Base-by-base conservation (phyloP, 2,888 invertebrate genomes). In the Lithophane socia region DNA sequence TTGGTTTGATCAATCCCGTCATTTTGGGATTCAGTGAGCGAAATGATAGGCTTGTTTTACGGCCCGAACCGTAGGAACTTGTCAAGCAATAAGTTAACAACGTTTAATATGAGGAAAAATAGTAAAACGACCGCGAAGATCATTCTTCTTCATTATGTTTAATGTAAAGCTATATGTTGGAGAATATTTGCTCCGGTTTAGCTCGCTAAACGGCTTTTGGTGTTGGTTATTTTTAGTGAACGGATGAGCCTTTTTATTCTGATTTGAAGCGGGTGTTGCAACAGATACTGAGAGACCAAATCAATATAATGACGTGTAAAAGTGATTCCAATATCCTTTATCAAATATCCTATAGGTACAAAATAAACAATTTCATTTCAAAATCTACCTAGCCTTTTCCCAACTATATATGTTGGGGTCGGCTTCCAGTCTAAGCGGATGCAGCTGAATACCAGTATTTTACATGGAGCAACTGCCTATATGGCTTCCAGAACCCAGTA, bases 131-230 rank as follows among this genome's bases (percentile, higher is more conserved):
- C 54, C 69, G 61, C 24, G 52, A 63, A 47, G 44, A 66, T 69
- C 74, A 75, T 86, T 83, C 52, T 75, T 85, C 83, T 83, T 86
- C 75, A 83, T 85, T 58, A 82, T 58, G 37, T 54, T 61, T 85
- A 82, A 85, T 84, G 73, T 63, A 52, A n/a, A 64, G 76, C 70
- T 68, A 68, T 71, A 71, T 42, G 79, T 76, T 76, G 44, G 64
- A 42, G 58, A 71, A 67, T 42, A 64, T 79, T 77, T 63, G 49
- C 16, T n/a, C 44, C 21, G 54, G 63, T 85, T 73, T 29, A 76
- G 71, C 68, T 73, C 72, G 47, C 67, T 82, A 72, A 58, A 65
- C 37, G 24, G 47, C 47, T 61, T 69, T 13, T 70, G 47, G 68
- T 56, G 75, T 74, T 52, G 52, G 56, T 58, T 60, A 63, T 65